A percentile compares a stretch with the other conserved stretches of the same genome.
Evolutionary conservation across 2,113 vertebrate genomes (phyloP).

Genomic region (Centropristis striata): DNA sequence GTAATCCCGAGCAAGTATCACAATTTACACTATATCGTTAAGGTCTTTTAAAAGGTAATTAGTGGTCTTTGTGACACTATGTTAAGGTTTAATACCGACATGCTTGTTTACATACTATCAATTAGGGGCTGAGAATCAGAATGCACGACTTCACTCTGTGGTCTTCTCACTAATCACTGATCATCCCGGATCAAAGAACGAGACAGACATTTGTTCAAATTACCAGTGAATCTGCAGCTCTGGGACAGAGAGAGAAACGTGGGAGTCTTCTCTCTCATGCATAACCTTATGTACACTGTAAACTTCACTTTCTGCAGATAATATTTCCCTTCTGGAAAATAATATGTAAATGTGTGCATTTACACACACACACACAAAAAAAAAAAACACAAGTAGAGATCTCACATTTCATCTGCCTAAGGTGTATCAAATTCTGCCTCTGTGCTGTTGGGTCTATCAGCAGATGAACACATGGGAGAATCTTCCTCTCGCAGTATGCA

Average conservation of each 20-base stretch:
- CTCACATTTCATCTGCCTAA: constrained; percentile 29
- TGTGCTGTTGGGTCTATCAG: constrained; percentile 19
- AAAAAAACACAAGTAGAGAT: constrained; percentile 17
- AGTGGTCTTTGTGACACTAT: not conserved
- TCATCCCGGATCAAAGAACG: constrained; percentile 50
- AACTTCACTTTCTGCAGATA: constrained; percentile 34
- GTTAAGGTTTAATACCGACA: not conserved
- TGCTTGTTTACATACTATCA: constrained; percentile 12
- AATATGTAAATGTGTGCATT: constrained; percentile 64
- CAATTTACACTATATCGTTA: not conserved
- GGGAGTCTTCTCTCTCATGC: not conserved
- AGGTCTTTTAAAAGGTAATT: constrained; percentile 9
- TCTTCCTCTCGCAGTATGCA: not conserved
- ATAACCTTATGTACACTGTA: constrained; percentile 22
- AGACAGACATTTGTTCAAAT: constrained; percentile 54
- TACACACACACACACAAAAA: constrained; percentile 7
- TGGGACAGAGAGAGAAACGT: constrained; percentile 1
- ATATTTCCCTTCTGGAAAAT: constrained; percentile 42
- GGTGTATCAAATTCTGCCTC: constrained; percentile 32
- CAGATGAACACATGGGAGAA: constrained; percentile 24
- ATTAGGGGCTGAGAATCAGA: constrained; percentile 4
- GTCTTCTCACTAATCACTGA: constrained; percentile 23
- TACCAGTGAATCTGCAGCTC: constrained; percentile 7
- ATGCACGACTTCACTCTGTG: not conserved
- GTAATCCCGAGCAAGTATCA: not conserved